A percentile compares a stretch with the other conserved stretches of the same genome.
Conservation (phyloP, 1,140 invertebrate genomes). For the Ceratina australensis region DNA sequence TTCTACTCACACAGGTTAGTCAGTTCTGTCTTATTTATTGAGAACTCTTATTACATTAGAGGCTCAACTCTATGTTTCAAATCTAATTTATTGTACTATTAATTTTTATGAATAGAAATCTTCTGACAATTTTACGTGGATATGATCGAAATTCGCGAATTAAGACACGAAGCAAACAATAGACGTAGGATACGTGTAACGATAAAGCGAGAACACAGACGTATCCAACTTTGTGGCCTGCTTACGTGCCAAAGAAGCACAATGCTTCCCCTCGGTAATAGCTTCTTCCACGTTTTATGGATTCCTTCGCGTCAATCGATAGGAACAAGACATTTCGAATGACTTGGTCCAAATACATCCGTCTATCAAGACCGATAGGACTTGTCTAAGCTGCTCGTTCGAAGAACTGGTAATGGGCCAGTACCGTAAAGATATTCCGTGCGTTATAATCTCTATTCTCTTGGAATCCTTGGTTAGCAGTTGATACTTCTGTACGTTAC, state of each 20-base stretch:
- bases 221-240: conserved; percentile 20
- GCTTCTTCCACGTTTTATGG: conserved; percentile 50
- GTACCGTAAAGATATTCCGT: conserved; percentile 26
- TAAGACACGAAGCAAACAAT: neutral
- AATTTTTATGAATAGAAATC: no score
- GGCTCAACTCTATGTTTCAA: no score
- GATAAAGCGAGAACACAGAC: conserved; percentile 5
- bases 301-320: conserved; percentile 56
- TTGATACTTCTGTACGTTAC: conserved; percentile 22
- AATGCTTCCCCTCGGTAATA: conserved; percentile 35
- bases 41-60: no score
- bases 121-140: neutral
- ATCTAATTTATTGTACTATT: no score
- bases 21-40: neutral
- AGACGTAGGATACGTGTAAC: neutral
- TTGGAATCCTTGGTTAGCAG: neutral
- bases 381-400: conserved; percentile 34
- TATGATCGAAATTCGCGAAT: neutral
- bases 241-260: conserved; percentile 39
- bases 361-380: conserved; percentile 19
- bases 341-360: conserved; percentile 42
- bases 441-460: conserved; percentile 20
- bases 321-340: conserved; percentile 47
- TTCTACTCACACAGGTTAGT: no score
- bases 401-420: conserved; percentile 47